These are phyloP conservation scores for Drosophila navojoa DNA, from an alignment of 1,140 invertebrate species.

Conservation along the genomic window DNA sequence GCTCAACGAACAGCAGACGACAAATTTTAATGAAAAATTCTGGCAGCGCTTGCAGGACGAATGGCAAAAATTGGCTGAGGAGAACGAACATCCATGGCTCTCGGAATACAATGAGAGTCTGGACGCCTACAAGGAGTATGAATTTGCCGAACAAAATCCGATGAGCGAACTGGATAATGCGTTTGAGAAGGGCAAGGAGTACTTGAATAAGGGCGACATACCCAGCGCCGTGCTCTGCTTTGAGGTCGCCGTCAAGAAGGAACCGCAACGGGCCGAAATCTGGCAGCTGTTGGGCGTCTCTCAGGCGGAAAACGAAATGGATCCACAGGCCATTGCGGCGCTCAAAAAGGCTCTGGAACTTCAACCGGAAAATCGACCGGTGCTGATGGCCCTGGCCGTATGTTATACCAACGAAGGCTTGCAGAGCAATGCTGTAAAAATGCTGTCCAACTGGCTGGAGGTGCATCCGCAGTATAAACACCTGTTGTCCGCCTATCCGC, in stretches of 20 bases:
- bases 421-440: constrained; percentile 89
- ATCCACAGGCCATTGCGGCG: constrained; percentile 94
- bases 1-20: constrained; percentile 70
- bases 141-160: constrained; percentile 94
- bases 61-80: constrained; percentile 89
- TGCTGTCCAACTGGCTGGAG: constrained; percentile 92
- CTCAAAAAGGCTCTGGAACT: constrained; percentile 93
- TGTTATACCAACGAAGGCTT: constrained; percentile 98
- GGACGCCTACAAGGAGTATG: constrained; percentile 90
- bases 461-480: constrained; percentile 93
- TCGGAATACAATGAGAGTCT: constrained; percentile 87
- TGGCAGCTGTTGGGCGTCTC: constrained; percentile 93
- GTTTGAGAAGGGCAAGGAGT: constrained; percentile 93
- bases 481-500: constrained; percentile 86
- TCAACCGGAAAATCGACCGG: constrained; percentile 91
- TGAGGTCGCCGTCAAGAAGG: constrained; percentile 96
- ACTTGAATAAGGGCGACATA: constrained; percentile 93
- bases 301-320: constrained; percentile 92
- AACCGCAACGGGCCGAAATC: constrained; percentile 91
- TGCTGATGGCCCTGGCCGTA: constrained; percentile 95
- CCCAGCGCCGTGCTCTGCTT: constrained; percentile 98
- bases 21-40: constrained; percentile 87
- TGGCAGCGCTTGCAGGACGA: constrained; percentile 91
- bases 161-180: constrained; percentile 92
- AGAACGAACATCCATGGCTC: constrained; percentile 87